A percentile compares a stretch with the other conserved stretches of the same genome.
phyloP scores from a whole-genome alignment of 2,113 vertebrate genomes.

The Heptranchias perlo region DNA sequence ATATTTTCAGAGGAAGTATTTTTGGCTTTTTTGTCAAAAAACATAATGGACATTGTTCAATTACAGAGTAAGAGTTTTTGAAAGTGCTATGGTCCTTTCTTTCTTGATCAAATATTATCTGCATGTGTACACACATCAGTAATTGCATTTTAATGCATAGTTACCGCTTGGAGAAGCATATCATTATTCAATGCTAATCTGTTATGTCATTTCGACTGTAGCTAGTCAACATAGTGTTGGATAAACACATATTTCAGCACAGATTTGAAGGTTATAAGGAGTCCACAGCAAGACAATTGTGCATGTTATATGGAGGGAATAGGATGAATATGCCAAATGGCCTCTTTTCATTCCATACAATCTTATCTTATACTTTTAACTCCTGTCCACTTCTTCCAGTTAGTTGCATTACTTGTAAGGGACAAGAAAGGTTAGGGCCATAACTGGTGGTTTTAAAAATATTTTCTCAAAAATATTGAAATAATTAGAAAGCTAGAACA shows the following conservation, averaged over 20 bases:
- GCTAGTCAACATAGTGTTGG: neutral
- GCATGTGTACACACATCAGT: neutral
- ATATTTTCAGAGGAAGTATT: neutral
- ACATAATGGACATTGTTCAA: neutral
- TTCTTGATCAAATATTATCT: neutral
- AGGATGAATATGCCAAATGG: neutral
- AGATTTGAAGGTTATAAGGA: neutral
- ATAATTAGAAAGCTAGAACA: neutral
- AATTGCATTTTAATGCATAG: neutral
- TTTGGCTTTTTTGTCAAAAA: neutral
- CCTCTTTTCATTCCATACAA: neutral
- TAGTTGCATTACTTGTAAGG: neutral
- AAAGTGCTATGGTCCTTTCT: neutral
- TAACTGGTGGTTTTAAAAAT: neutral
- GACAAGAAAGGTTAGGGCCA: neutral
- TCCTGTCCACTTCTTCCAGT: neutral
- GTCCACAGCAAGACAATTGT: neutral
- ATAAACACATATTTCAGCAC: neutral
- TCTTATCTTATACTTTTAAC: neutral
- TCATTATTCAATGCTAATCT: neutral
- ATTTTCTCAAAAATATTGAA: neutral
- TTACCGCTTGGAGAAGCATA: neutral
- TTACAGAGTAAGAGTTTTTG: neutral
- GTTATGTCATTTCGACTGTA: neutral
- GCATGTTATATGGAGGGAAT: neutral